Base-by-base conservation (phyloP, 2,113 vertebrate genomes). In the Malurus alboscapulatus region DNA sequence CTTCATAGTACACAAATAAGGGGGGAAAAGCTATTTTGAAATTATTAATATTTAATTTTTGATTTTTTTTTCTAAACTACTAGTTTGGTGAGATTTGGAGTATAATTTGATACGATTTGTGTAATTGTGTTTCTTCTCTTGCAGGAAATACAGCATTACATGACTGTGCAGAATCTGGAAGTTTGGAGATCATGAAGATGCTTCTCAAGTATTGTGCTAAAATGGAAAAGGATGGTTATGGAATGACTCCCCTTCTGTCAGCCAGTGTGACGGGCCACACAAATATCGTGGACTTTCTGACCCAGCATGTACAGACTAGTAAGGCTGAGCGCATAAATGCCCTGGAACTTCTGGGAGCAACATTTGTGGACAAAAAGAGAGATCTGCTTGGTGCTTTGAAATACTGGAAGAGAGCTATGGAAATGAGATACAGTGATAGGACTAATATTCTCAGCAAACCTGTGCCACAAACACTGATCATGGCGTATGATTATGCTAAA, bases 341-440 rank as follows among this genome's bases (percentile, higher is more conserved):
- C 24, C 93, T 99, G 79, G 99, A 99, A 96, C 98, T 99, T 45
- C 96, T 99, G 57, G 99, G 99, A 94, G 99, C 99, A 84, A 99
- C 99, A 0, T 99, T 99, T 84, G 99, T 99, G 66, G 99, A 99
- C 95, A 99, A 99, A 93, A 99, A 99, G 92, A 97, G 99, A 94
- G 99, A 99, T 96, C 97, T 99, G 17, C 98, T 99, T 59, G 99
- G 99, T 66, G 99, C 99, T 83, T 97, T 99, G 93, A 99, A 99
- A 95, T 99, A 99, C 94, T 99, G 99, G 99, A 99, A 99, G 92
- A 97, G 98, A 97, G 99, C 99, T 93, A 99, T 99, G 99, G 99
- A 99, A 91, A 98, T 99, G 97, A 97, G 99, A 86, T 98, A 99
- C 96, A 98, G 97, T 61, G 99, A 99, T 66, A 97, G 98, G 93